phyloP scores from a whole-genome alignment of 2,113 vertebrate genomes.

The Mionectes macconnelli region DNA sequence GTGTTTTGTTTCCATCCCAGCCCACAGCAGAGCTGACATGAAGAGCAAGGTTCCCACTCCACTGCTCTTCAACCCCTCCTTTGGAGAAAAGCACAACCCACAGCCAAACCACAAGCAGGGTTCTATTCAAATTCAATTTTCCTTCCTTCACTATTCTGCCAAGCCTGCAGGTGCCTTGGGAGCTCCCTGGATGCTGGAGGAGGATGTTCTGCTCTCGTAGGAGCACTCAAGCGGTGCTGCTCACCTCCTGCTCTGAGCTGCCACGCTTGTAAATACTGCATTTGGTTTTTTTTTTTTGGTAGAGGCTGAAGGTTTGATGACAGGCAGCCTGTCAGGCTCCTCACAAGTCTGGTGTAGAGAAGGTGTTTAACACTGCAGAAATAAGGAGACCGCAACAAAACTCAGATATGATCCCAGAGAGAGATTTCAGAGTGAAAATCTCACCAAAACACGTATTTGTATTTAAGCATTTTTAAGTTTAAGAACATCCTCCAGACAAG shows the following conservation, averaged over 20 bases:
- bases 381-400: neutral
- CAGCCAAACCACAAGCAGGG: neutral
- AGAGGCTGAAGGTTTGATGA: neutral
- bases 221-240: neutral
- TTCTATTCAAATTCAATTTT: neutral
- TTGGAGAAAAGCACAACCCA: neutral
- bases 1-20: neutral
- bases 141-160: neutral
- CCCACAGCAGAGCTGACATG: neutral
- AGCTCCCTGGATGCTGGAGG: neutral
- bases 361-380: rapidly evolving
- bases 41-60: rapidly evolving
- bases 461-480: neutral
- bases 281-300: neutral
- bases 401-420: neutral
- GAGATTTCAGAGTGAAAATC: neutral
- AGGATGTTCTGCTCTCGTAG: neutral
- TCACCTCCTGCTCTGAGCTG: neutral
- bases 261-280: neutral
- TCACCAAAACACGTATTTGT: neutral
- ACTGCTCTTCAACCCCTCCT: neutral
- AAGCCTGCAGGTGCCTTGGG: neutral
- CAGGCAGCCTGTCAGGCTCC: neutral
- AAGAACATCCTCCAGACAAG: neutral
- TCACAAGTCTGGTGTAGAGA: neutral